Evolutionary conservation across 1,140 invertebrate genomes (phyloP).

Genomic region (Lepidostoma basale): DNA sequence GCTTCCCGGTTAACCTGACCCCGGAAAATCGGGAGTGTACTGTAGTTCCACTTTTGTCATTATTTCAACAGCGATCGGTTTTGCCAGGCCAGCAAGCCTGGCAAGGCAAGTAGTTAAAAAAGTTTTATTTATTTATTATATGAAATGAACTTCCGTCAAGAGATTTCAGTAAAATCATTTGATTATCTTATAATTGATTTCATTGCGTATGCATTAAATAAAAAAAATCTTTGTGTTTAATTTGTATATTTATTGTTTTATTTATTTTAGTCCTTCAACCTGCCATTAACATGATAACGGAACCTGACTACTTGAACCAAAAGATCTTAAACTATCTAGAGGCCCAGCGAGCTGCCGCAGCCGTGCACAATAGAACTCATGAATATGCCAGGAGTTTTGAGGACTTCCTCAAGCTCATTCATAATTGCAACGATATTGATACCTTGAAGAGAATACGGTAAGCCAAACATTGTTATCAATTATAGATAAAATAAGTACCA

Average conservation of each 20-base stretch:
- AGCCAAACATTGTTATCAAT: background rate
- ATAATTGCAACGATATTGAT: constrained; percentile 79
- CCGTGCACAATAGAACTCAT: constrained; percentile 80
- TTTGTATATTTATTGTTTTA: background rate
- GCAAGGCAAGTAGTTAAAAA: background rate
- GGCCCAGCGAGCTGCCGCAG: constrained; percentile 75
- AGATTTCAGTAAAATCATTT: too few species aligned
- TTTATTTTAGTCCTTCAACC: constrained; percentile 78
- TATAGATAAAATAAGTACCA: background rate
- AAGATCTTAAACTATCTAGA: constrained; percentile 84
- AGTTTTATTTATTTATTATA: background rate
- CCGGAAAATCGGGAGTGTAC: too few species aligned
- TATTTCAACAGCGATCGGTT: background rate
- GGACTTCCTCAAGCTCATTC: constrained; percentile 86
- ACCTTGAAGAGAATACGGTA: constrained; percentile 81
- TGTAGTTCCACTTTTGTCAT: too few species aligned
- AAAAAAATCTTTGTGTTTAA: background rate
- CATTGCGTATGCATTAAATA: background rate
- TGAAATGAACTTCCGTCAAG: too few species aligned
- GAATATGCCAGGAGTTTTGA: constrained; percentile 90
- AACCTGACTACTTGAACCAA: constrained; percentile 91
- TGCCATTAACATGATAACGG: constrained; percentile 81
- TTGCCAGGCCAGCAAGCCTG: background rate
- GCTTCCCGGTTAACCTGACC: too few species aligned
- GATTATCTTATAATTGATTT: too few species aligned